These are phyloP conservation scores for Botrylloides violaceus DNA, from an alignment of 23 tunicate genomes.

Conservation along the genomic window DNA sequence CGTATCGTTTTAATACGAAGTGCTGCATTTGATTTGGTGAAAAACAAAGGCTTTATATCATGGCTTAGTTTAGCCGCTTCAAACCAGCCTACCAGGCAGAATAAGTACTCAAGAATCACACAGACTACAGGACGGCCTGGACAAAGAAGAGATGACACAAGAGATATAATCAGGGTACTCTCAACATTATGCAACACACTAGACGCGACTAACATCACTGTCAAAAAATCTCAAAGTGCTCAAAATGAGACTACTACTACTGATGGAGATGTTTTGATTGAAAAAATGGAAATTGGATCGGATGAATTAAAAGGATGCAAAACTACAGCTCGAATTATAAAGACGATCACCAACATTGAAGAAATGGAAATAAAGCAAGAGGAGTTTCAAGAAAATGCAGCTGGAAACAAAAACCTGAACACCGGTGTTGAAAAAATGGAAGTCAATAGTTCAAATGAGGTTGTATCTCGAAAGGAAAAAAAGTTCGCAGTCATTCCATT, in stretches of 20 bases:
- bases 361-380: neutral
- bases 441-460: too few relatives aligned
- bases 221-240: neutral
- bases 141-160: conserved; percentile 13
- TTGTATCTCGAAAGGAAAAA: neutral
- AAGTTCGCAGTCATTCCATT: neutral
- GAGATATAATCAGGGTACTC: conserved; percentile 5
- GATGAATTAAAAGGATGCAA: neutral
- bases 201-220: neutral
- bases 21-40: conserved; percentile 31
- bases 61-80: conserved; percentile 31
- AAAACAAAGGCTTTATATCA: conserved; percentile 35
- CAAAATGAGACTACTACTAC: neutral
- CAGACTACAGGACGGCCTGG: neutral
- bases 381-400: neutral
- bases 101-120: neutral
- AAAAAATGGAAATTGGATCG: neutral
- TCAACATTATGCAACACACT: conserved; percentile 8
- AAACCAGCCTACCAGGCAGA: conserved; percentile 3
- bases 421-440: too few relatives aligned
- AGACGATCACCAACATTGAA: neutral
- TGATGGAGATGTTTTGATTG: neutral
- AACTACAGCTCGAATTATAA: neutral
- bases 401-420: too few relatives aligned
- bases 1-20: conserved; percentile 35